These are phyloP conservation scores for Tauraco erythrolophus DNA, from an alignment of 2,113 vertebrate species.

Conservation along the genomic window DNA sequence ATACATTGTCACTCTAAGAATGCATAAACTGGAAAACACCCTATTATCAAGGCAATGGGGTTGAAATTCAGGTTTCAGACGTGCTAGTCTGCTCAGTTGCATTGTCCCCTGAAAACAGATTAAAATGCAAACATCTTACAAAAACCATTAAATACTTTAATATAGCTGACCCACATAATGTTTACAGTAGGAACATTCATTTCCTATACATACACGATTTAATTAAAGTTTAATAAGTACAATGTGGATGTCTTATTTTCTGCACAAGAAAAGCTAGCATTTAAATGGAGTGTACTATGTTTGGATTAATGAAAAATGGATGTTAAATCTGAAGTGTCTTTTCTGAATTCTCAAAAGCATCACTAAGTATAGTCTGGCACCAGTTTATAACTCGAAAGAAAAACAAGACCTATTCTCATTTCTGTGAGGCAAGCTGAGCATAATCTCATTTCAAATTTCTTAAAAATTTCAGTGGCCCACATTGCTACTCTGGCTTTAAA, in stretches of 20 bases:
- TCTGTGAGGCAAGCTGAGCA: not conserved
- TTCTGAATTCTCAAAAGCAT: slow-evolving; percentile 14
- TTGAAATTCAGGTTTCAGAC: not conserved
- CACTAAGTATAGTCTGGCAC: not conserved
- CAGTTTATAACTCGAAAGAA: not conserved
- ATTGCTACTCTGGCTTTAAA: not conserved
- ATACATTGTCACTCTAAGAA: not conserved
- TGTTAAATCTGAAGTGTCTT: not conserved
- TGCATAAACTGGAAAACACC: not conserved
- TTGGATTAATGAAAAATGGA: slow-evolving; percentile 46
- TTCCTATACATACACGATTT: not conserved
- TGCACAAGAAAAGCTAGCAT: not conserved
- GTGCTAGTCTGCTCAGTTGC: not conserved
- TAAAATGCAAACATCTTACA: not conserved
- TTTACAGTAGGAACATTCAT: not conserved
- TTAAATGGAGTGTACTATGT: not conserved
- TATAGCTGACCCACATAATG: not conserved
- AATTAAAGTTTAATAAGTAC: slow-evolving; percentile 21
- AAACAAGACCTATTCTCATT: not conserved
- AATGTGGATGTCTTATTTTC: not conserved
- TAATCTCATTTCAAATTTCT: not conserved
- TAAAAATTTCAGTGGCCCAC: not conserved
- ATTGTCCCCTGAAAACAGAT: not conserved
- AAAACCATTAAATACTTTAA: not conserved
- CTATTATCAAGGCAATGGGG: not conserved